Base-by-base conservation (phyloP, 1,140 invertebrate genomes). In the Tetramorium alpestre region DNA sequence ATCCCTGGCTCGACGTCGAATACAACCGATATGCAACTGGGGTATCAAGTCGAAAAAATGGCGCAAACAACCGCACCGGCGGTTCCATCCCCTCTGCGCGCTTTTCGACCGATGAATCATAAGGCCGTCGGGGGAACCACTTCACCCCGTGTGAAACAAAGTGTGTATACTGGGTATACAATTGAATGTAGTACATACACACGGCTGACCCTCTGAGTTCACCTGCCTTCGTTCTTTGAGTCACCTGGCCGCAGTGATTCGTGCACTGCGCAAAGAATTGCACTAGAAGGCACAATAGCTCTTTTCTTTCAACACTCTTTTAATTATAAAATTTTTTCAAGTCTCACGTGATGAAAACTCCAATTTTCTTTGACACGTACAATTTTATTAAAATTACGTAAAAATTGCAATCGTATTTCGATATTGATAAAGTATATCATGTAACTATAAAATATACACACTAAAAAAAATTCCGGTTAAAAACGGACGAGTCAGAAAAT, bases 91-190 rank as follows among this genome's bases (percentile, higher is more conserved):
- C 90, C 73, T 82, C 60, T 65, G 54, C 60, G n/a, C n/a, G 3
- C 5, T 58, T 58, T 64, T n/a, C 25, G 62, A 60, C 28, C 76
- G 38, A 87, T 91, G 90, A 90, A 82, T 91, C 90, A 91, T n/a
- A 22, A 60, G 28, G 87, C 90, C 89, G 38, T 77, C 89, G 58
- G 33, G 90, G 89, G 25, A 72, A 89, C 90, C 28, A 44, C 28
- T 70, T 54, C 51, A 51, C 60, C 70, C 54, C 16, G 18, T 77
- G 28, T 33, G 60, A 78, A 89, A 90, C 72, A 51, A 90, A 77
- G 76, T 58, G 47, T 60, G 41, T 28, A 54, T 4, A 64, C 73
- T 11, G 18, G 44, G n/a, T 54, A 22, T 54, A 58, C 51, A 62
- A 56, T 69, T 33, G 47, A 77, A 56, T 38, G 10, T 0, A n/a